Evolutionary conservation across 2,888 invertebrate species (phyloP).

Genomic region (Acrocyrtus sp.): DNA sequence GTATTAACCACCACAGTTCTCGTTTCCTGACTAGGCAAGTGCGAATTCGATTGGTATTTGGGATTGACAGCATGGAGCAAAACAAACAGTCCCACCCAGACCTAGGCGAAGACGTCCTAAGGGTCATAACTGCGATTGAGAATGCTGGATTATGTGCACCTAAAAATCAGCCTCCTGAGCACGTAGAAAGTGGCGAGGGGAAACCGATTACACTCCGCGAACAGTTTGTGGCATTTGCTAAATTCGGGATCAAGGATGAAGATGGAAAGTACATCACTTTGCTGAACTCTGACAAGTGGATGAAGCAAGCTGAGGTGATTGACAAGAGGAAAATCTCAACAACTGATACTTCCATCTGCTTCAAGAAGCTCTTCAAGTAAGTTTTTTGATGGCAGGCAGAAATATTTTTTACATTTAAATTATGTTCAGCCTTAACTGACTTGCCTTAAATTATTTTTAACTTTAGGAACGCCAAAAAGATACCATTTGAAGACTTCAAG

Average conservation of each 20-base stretch:
- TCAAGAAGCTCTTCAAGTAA: constrained; percentile 83
- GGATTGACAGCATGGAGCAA: no score
- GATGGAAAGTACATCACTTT: constrained; percentile 87
- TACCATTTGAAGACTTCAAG: constrained; percentile 81
- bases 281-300: constrained; percentile 94
- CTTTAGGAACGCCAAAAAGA: constrained; percentile 71
- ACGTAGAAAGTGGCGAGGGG: constrained; percentile 51
- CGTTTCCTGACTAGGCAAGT: no score
- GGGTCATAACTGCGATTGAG: no score
- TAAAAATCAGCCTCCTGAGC: no score
- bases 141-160: no score
- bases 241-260: constrained; percentile 87
- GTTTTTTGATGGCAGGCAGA: no score
- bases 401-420: no score
- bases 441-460: background rate
- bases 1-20: no score
- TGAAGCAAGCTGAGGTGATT: constrained; percentile 85
- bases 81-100: no score
- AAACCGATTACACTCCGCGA: constrained; percentile 56
- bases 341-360: constrained; percentile 89
- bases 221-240: constrained; percentile 74
- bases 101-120: no score
- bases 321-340: constrained; percentile 87
- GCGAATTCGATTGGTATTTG: no score
- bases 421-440: background rate